Evolutionary conservation across 2,113 vertebrate genomes (phyloP).

Genomic region (Festucalex cinctus): DNA sequence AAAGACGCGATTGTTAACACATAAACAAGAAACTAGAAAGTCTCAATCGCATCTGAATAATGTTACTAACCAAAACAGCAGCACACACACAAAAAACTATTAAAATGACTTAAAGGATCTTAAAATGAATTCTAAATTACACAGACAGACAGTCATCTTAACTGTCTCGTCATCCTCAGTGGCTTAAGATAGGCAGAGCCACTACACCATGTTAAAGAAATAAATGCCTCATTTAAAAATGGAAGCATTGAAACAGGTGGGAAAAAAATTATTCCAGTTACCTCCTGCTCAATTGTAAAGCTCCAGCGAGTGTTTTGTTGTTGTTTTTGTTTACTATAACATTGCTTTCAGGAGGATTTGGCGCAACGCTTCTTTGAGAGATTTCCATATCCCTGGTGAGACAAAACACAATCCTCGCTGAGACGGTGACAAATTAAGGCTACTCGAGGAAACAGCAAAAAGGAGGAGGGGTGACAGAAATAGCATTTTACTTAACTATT

Average conservation of each 20-base stretch:
- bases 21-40: too few relatives aligned
- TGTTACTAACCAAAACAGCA: too few relatives aligned
- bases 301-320: conserved; percentile 7
- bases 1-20: too few relatives aligned
- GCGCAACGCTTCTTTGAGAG: conserved; percentile 34
- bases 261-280: not conserved
- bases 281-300: conserved; percentile 16
- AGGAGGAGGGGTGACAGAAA: conserved; percentile 32
- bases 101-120: too few relatives aligned
- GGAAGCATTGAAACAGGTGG: not conserved
- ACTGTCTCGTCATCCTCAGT: too few relatives aligned
- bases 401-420: conserved; percentile 47
- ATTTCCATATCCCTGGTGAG: conserved; percentile 51
- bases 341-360: conserved; percentile 24
- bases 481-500: conserved; percentile 41
- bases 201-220: too few relatives aligned
- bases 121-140: too few relatives aligned
- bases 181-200: too few relatives aligned
- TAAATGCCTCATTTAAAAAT: too few relatives aligned
- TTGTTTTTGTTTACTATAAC: conserved; percentile 17
- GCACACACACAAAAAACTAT: too few relatives aligned
- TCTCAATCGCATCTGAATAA: too few relatives aligned
- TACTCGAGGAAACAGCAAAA: conserved; percentile 41
- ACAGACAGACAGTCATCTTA: too few relatives aligned
- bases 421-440: conserved; percentile 48